Evolutionary conservation across 2,888 invertebrate species (phyloP).

Genomic region (Abscondita cerata): DNA sequence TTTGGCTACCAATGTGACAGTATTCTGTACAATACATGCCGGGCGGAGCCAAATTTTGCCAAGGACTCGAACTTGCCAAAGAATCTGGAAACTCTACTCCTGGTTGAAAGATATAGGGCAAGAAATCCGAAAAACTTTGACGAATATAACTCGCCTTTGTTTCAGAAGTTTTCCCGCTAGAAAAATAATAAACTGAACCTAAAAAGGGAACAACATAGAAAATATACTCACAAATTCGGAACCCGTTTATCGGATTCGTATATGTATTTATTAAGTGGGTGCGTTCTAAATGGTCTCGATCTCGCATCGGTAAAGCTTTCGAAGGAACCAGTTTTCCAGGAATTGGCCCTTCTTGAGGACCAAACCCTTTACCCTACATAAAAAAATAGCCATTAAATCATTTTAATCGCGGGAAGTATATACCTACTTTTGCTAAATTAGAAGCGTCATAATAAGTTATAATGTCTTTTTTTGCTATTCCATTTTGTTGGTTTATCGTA

Average conservation of each 20-base stretch:
- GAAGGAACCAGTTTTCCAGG: conserved; percentile 36
- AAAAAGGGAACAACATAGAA: conserved; percentile 4
- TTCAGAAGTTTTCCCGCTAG: conserved; percentile 53
- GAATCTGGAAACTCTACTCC: conserved; percentile 48
- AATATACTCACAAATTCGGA: conserved; percentile 48
- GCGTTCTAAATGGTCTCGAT: conserved; percentile 40
- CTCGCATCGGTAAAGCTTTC: conserved; percentile 39
- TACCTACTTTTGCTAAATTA: conserved; percentile 46
- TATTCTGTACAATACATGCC: conserved; percentile 59
- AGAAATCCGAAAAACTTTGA: conserved; percentile 51
- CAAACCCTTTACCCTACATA: conserved; percentile 45
- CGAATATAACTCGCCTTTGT: conserved; percentile 47
- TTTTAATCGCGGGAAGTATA: neutral
- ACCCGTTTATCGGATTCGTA: conserved; percentile 43
- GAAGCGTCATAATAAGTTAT: conserved; percentile 55
- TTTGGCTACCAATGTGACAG: conserved; percentile 56
- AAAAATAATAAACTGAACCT: conserved; percentile 28
- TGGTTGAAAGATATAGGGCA: conserved; percentile 47
- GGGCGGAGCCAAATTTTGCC: conserved; percentile 54
- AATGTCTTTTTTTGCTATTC: conserved; percentile 53
- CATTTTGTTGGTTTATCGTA: conserved; percentile 47
- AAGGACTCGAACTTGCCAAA: conserved; percentile 47
- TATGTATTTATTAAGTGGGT: conserved; percentile 40
- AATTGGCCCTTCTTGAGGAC: conserved; percentile 39
- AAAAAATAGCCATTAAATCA: conserved; percentile 13